A percentile compares a stretch with the other conserved stretches of the same genome.
These are phyloP conservation scores for Sparus aurata DNA, from an alignment of 2,797 vertebrate species.

Conservation along the genomic window DNA sequence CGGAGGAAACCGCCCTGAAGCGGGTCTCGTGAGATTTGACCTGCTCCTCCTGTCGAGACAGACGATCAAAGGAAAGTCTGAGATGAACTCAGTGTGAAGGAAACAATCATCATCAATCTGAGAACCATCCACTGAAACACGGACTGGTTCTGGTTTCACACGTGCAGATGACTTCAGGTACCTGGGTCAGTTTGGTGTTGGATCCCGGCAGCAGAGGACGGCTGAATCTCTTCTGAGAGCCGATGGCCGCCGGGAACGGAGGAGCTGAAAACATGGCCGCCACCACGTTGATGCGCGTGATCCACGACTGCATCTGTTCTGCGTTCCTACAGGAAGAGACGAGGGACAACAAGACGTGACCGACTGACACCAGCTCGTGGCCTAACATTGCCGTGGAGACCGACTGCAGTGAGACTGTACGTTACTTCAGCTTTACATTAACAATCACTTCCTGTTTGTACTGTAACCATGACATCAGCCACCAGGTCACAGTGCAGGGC, in stretches of 20 bases:
- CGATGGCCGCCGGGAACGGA: constrained; percentile 95
- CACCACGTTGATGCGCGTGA: constrained; percentile 97
- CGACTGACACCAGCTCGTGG: no score
- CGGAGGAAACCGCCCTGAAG: constrained; percentile 90
- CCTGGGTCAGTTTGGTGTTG: constrained; percentile 93
- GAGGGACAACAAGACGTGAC: not conserved
- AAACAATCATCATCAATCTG: no score
- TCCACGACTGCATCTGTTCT: constrained; percentile 99
- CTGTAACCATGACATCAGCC: no score
- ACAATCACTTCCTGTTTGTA: no score
- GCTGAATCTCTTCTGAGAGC: constrained; percentile 97
- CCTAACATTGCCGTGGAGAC: no score
- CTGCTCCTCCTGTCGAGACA: constrained; percentile 91
- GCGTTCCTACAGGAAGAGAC: constrained; percentile 83
- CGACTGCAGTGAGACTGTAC: no score
- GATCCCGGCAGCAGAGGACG: constrained; percentile 94
- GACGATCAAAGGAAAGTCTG: not conserved
- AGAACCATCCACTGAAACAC: no score
- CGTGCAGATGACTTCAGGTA: constrained; percentile 53
- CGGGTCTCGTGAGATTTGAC: constrained; percentile 92
- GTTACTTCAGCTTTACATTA: no score
- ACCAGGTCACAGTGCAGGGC: no score
- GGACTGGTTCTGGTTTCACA: no score
- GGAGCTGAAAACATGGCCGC: constrained; percentile 97
- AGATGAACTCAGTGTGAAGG: no score